These are phyloP conservation scores for Oscheius sp. DNA, from an alignment of 2,888 invertebrate species.

Conservation along the genomic window DNA sequence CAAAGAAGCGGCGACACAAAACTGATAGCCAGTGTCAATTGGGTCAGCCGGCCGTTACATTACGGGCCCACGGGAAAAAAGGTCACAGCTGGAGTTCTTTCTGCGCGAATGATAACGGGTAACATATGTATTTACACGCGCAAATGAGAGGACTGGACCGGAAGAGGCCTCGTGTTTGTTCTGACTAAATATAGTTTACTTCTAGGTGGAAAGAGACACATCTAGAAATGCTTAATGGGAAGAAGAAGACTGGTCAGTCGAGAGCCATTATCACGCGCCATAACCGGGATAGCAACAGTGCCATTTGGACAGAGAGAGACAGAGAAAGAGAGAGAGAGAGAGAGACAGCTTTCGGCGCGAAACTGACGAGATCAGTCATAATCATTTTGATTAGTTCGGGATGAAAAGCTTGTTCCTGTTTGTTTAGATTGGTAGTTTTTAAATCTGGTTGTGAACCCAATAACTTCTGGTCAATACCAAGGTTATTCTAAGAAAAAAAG, in stretches of 20 bases:
- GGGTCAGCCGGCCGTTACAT: slow-evolving; percentile 34
- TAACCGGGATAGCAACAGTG: too few species aligned
- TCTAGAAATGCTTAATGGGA: not conserved
- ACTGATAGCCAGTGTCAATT: slow-evolving; percentile 34
- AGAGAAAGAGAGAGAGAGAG: too few species aligned
- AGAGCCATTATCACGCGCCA: slow-evolving; percentile 13
- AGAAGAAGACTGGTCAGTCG: slow-evolving; percentile 7
- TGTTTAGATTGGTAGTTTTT: too few species aligned
- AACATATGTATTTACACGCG: slow-evolving; percentile 29
- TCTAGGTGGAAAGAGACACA: not conserved
- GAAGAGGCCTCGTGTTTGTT: slow-evolving; percentile 1
- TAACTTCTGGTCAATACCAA: too few species aligned
- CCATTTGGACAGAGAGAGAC: too few species aligned
- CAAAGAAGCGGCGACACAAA: not conserved
- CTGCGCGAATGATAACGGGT: not conserved
- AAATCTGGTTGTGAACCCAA: too few species aligned
- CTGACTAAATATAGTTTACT: not conserved
- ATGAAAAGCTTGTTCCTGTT: too few species aligned
- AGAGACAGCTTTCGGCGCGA: too few species aligned
- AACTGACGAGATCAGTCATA: too few species aligned
- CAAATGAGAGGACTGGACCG: slow-evolving; percentile 3
- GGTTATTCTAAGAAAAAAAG: too few species aligned
- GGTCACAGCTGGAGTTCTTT: not conserved
- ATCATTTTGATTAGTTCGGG: too few species aligned
- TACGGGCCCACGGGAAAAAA: slow-evolving; percentile 14